Percentiles rank a stretch among this genome's conserved stretches.
phyloP scores from a whole-genome alignment of 2,797 vertebrate genomes.

The Diceros bicornis region DNA sequence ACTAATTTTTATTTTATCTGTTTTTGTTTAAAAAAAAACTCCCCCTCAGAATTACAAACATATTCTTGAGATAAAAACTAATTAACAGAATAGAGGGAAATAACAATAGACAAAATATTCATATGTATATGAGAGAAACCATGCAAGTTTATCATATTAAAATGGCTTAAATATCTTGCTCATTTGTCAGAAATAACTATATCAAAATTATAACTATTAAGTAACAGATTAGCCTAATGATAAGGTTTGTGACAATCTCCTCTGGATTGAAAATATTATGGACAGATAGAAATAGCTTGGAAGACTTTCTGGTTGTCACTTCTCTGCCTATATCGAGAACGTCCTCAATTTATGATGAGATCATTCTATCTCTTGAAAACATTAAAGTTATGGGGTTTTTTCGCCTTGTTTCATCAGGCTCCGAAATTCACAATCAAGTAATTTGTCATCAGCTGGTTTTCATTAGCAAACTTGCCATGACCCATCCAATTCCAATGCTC shows the following conservation, averaged over 20 bases:
- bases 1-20: neutral
- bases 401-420: neutral
- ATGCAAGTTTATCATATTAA: constrained; percentile 22
- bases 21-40: neutral
- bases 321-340: constrained; percentile 29
- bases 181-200: constrained; percentile 52
- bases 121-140: neutral
- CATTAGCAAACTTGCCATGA: neutral
- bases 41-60: neutral
- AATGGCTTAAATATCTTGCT: neutral
- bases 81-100: neutral
- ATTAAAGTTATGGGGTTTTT: neutral
- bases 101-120: constrained; percentile 7
- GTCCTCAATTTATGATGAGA: neutral
- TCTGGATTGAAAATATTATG: neutral
- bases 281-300: neutral
- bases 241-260: neutral
- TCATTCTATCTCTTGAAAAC: constrained; percentile 23
- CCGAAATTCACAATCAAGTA: constrained; percentile 11
- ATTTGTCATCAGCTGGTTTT: constrained; percentile 14
- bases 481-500: constrained; percentile 6
- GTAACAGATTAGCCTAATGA: constrained; percentile 22
- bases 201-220: constrained; percentile 3
- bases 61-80: neutral
- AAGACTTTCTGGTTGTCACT: neutral